Evolutionary conservation across 2,113 vertebrate species (phyloP).

Genomic region (Donacobius atricapilla): DNA sequence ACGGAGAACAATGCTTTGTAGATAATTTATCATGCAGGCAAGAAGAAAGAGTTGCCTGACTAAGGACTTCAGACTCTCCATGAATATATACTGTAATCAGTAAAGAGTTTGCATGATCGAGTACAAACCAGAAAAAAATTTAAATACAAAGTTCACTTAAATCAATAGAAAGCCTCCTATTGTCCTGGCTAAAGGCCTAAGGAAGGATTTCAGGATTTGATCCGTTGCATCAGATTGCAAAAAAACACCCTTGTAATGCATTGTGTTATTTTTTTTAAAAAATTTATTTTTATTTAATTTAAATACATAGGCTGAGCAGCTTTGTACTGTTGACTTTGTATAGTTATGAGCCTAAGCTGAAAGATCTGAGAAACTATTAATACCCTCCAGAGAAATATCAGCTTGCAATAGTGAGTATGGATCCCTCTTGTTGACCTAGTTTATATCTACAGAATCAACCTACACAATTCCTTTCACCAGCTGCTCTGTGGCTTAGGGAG

Average conservation of each 20-base stretch:
- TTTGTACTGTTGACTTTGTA: constrained; percentile 34
- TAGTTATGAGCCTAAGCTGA: constrained; percentile 15
- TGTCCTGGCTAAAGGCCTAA: background rate
- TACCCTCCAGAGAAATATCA: constrained; percentile 55
- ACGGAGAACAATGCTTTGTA: constrained; percentile 18
- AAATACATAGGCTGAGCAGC: background rate
- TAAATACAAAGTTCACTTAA: background rate
- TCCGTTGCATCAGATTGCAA: background rate
- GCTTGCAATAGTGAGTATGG: constrained; percentile 45
- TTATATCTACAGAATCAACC: constrained; percentile 55
- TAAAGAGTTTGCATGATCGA: constrained; percentile 20
- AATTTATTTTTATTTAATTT: background rate
- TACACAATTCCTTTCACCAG: constrained; percentile 64
- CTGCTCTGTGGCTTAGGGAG: constrained; percentile 70
- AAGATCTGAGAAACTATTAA: constrained; percentile 46
- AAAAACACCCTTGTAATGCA: background rate
- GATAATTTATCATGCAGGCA: constrained; percentile 41
- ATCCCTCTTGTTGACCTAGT: constrained; percentile 60
- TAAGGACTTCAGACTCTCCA: constrained; percentile 16
- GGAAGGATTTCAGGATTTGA: background rate
- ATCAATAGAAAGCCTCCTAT: background rate
- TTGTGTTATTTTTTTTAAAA: no score
- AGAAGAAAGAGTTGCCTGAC: constrained; percentile 28
- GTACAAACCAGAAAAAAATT: constrained; percentile 1
- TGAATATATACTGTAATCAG: constrained; percentile 21